A percentile compares a stretch with the other conserved stretches of the same genome.
These are phyloP conservation scores for Epizoanthus fatuus DNA, from an alignment of 92 coral and sea anemone species.

Conservation along the genomic window DNA sequence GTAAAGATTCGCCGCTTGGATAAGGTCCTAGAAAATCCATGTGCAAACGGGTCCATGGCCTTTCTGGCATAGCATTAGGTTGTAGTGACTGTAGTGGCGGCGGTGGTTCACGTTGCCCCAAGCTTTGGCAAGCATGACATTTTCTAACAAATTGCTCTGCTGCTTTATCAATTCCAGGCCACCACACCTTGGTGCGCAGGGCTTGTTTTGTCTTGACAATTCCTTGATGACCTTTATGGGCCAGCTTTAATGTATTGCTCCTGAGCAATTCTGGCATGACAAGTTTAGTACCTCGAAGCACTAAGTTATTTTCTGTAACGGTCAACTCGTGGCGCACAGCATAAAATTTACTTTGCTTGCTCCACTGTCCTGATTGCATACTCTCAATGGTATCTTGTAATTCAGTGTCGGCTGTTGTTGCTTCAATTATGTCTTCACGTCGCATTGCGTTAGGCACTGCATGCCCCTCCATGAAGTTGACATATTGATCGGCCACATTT, in stretches of 20 bases:
- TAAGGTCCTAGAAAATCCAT: constrained; percentile 47
- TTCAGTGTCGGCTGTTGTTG: constrained; percentile 2
- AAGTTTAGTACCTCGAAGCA: constrained; percentile 32
- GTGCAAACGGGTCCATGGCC: constrained; percentile 40
- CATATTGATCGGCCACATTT: not conserved
- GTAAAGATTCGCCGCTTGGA: constrained; percentile 43
- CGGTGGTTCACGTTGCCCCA: constrained; percentile 50
- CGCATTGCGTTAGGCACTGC: constrained; percentile 3
- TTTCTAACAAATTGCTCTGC: constrained; percentile 35
- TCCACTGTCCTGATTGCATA: constrained; percentile 24
- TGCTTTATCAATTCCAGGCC: constrained; percentile 24
- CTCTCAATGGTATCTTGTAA: constrained; percentile 21
- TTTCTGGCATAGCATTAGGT: constrained; percentile 33
- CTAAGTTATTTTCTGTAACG: constrained; percentile 10
- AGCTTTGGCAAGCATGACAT: constrained; percentile 53
- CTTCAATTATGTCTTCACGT: not conserved
- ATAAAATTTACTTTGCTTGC: not conserved
- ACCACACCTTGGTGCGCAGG: constrained; percentile 47
- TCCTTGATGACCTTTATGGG: constrained; percentile 59
- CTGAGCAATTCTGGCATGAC: constrained; percentile 48
- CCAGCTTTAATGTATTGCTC: constrained; percentile 37
- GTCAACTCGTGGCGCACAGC: constrained; percentile 6
- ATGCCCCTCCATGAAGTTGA: constrained; percentile 15
- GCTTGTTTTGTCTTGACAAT: constrained; percentile 54
- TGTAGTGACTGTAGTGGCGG: constrained; percentile 9